A percentile compares a stretch with the other conserved stretches of the same genome.
Conservation (phyloP, 2,113 vertebrate genomes). For the Pogona vitticeps region DNA sequence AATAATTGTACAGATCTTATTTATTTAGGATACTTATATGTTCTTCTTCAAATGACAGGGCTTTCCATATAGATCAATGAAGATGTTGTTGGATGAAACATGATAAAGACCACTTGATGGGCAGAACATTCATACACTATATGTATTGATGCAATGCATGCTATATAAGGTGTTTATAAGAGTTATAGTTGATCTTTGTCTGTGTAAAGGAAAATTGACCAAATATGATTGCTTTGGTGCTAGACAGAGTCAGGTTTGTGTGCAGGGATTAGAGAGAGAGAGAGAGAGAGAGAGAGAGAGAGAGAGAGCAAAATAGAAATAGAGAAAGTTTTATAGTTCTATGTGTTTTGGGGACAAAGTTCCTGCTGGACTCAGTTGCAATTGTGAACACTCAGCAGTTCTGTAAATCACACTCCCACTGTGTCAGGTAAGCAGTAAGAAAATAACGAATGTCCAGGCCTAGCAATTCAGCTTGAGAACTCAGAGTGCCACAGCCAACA, state of each 20-base stretch:
- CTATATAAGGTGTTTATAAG: not conserved
- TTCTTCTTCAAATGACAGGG: not conserved
- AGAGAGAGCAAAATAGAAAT: not conserved
- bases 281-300: no score
- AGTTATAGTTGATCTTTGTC: not conserved
- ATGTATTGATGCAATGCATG: not conserved
- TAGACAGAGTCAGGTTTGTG: not conserved
- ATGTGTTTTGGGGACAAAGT: conserved; percentile 9
- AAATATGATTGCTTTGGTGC: not conserved
- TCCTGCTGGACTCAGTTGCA: conserved; percentile 14
- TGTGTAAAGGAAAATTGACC: not conserved
- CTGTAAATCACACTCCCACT: conserved; percentile 8
- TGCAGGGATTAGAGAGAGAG: no score
- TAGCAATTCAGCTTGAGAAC: conserved; percentile 17
- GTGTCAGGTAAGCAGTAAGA: conserved; percentile 19
- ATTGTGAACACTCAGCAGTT: conserved; percentile 19
- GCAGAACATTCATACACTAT: not conserved
- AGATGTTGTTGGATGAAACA: not conserved
- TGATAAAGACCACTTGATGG: not conserved
- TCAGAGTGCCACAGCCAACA: conserved; percentile 16
- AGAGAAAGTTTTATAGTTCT: not conserved
- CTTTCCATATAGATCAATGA: not conserved
- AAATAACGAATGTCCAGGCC: conserved; percentile 29
- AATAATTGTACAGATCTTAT: no score
- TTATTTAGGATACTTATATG: no score